These are phyloP conservation scores for Theretra japonica DNA, from an alignment of 2,888 invertebrate genomes.

Conservation along the genomic window DNA sequence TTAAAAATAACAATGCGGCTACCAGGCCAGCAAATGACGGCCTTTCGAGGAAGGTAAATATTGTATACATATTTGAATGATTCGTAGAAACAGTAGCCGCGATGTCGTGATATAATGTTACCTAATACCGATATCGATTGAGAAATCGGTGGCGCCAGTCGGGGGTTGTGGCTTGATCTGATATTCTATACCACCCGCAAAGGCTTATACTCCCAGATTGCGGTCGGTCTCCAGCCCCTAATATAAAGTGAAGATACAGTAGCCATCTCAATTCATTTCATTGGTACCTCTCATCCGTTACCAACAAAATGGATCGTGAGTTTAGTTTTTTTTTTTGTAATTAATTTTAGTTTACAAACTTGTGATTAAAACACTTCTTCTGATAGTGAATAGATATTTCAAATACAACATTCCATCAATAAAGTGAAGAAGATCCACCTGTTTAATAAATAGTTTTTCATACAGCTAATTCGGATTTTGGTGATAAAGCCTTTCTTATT, in stretches of 20 bases:
- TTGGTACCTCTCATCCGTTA: constrained; percentile 1
- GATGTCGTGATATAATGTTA: neutral
- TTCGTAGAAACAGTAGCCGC: neutral
- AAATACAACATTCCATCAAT: too few species aligned
- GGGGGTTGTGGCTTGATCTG: constrained; percentile 54
- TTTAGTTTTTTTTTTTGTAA: neutral
- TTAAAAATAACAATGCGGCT: too few species aligned
- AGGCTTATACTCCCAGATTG: constrained; percentile 67
- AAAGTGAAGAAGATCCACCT: too few species aligned
- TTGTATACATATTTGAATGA: neutral
- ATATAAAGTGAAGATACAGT: constrained; percentile 22
- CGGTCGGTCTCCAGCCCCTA: constrained; percentile 44
- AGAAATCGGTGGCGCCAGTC: constrained; percentile 32
- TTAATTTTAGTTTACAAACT: neutral
- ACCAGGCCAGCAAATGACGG: neutral
- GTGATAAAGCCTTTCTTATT: too few species aligned
- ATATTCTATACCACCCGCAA: constrained; percentile 67
- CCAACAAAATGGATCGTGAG: constrained; percentile 31
- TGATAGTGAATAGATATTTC: neutral
- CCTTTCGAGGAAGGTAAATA: neutral
- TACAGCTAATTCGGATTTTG: too few species aligned
- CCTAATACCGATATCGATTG: constrained; percentile 33
- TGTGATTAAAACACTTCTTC: neutral
- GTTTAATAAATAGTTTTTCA: too few species aligned
- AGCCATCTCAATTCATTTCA: constrained; percentile 22